Conservation (phyloP, 2,888 invertebrate genomes). For the Steromphala cineraria region DNA sequence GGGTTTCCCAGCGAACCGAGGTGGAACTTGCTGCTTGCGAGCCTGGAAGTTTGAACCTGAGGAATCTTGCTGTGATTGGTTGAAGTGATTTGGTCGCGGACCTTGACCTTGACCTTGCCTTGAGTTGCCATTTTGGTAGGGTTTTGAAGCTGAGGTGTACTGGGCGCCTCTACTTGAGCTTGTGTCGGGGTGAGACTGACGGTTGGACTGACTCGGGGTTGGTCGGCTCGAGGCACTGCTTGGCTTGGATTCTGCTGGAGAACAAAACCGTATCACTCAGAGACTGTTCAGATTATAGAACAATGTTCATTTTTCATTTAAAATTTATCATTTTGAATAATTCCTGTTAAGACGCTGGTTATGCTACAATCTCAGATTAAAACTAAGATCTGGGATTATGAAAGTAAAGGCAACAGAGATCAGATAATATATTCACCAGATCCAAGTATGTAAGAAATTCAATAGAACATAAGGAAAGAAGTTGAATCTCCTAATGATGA, state of each 20-base stretch:
- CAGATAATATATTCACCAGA: no score
- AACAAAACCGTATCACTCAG: no score
- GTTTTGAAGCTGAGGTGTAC: not conserved
- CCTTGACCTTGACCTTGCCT: not conserved
- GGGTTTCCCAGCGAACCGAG: slow-evolving; percentile 29
- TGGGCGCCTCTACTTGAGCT: not conserved
- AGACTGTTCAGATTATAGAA: no score
- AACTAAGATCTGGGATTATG: no score
- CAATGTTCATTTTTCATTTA: no score
- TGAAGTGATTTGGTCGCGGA: not conserved
- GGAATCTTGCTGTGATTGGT: not conserved
- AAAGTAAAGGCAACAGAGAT: no score
- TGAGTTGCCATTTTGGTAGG: not conserved
- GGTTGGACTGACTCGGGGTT: not conserved
- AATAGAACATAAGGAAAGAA: no score
- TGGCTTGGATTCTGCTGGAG: not conserved
- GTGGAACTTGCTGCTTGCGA: slow-evolving; percentile 38
- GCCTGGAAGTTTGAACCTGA: not conserved
- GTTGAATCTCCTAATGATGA: no score
- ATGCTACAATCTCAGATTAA: no score
- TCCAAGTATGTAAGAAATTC: no score
- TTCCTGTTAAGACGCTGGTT: no score
- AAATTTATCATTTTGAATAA: no score
- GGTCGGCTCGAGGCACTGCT: slow-evolving; percentile 5
- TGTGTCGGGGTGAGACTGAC: not conserved